A percentile compares a stretch with the other conserved stretches of the same genome.
These are phyloP conservation scores for Acropternis orthonyx DNA, from an alignment of 2,797 vertebrate species.

Conservation along the genomic window DNA sequence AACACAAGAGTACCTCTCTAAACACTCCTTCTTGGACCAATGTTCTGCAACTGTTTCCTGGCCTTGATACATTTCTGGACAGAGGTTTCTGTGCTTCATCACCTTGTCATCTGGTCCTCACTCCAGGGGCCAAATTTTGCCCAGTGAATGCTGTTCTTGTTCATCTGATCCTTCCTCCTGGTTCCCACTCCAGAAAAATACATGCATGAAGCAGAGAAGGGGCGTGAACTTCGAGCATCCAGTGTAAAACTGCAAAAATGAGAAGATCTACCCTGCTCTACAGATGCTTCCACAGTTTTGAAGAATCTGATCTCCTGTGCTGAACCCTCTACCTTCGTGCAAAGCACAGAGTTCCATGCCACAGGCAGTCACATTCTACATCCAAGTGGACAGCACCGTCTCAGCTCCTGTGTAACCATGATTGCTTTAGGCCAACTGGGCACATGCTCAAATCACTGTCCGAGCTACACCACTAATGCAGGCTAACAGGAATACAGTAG, in stretches of 20 bases:
- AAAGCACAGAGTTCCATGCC: not conserved
- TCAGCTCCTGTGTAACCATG: not conserved
- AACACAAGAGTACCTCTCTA: not conserved
- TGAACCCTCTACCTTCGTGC: not conserved
- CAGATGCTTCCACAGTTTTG: not conserved
- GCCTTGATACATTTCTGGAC: not conserved
- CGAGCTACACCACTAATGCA: not conserved
- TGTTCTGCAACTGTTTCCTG: not conserved
- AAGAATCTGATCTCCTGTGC: not conserved
- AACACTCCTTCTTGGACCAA: not conserved
- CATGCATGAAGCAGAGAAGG: not conserved
- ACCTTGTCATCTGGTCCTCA: not conserved
- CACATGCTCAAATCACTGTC: not conserved
- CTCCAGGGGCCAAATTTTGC: not conserved
- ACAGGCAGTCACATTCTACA: not conserved
- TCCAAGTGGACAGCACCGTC: not conserved
- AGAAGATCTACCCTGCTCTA: not conserved
- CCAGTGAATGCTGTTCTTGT: not conserved
- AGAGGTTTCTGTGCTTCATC: not conserved
- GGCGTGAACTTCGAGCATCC: not conserved
- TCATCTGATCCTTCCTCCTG: not conserved
- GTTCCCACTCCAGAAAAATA: not conserved
- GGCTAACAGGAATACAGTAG: not conserved
- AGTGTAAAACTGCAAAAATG: not conserved
- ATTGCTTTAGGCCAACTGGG: not conserved